Evolutionary conservation across 2,888 invertebrate species (phyloP).

Genomic region (Volucella inflata): DNA sequence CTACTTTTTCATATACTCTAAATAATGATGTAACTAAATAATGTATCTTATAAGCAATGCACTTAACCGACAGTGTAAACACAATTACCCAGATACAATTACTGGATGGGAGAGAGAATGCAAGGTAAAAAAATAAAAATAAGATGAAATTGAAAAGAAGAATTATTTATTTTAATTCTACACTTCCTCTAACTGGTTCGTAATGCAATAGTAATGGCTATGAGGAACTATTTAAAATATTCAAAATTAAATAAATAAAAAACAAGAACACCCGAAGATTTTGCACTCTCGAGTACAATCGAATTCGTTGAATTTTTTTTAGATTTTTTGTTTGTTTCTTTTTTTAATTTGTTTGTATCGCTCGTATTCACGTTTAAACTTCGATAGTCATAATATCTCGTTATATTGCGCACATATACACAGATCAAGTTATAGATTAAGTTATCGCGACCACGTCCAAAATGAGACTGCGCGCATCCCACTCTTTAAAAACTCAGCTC

Average conservation of each 20-base stretch:
- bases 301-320: slow-evolving; percentile 5
- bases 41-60: slow-evolving; percentile 44
- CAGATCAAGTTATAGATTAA: slow-evolving; percentile 51
- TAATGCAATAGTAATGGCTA: slow-evolving; percentile 1
- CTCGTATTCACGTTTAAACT: slow-evolving; percentile 46
- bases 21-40: slow-evolving; percentile 57
- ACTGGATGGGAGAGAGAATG: slow-evolving; percentile 51
- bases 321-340: slow-evolving; percentile 20
- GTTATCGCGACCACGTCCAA: slow-evolving; percentile 77
- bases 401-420: slow-evolving; percentile 47
- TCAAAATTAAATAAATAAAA: not conserved
- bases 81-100: slow-evolving; percentile 68
- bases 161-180: not conserved
- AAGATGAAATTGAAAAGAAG: slow-evolving; percentile 13
- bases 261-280: not conserved
- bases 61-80: slow-evolving; percentile 68
- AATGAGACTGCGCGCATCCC: slow-evolving; percentile 77
- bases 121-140: slow-evolving; percentile 54
- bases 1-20: slow-evolving; percentile 16
- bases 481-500: slow-evolving; percentile 66
- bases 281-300: no score
- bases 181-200: not conserved
- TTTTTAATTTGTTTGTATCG: slow-evolving; percentile 22
- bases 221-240: not conserved
- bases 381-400: slow-evolving; percentile 45